These are phyloP conservation scores for Phenganax subtilis DNA, from an alignment of 92 coral and sea anemone species.

Conservation along the genomic window DNA sequence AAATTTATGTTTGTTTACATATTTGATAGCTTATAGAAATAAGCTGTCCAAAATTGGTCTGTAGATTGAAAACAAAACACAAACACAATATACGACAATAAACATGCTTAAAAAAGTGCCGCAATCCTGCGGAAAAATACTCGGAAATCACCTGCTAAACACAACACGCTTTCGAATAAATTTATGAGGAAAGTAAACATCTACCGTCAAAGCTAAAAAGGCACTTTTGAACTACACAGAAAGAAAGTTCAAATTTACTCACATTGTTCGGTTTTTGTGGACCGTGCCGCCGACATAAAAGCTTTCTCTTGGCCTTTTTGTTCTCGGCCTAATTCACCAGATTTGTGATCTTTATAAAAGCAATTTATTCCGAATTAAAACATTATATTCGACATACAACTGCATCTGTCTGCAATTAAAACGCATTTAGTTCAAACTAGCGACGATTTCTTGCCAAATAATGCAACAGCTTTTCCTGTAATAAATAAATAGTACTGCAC, in stretches of 20 bases:
- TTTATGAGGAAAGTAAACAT: not conserved
- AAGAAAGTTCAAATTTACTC: not conserved
- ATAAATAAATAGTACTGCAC: not conserved
- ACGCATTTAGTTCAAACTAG: not conserved
- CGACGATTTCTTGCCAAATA: not conserved
- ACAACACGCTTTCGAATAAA: not conserved
- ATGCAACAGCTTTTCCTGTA: not conserved
- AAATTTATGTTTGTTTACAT: too few species aligned
- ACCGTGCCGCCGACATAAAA: constrained; percentile 32
- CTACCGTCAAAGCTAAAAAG: not conserved
- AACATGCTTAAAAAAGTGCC: not conserved
- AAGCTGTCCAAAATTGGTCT: too few species aligned
- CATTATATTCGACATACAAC: not conserved
- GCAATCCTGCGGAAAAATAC: not conserved
- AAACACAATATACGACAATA: not conserved
- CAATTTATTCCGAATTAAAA: constrained; percentile 29
- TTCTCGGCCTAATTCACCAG: not conserved
- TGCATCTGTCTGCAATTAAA: constrained; percentile 8
- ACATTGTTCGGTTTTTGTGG: constrained; percentile 36
- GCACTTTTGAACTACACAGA: not conserved
- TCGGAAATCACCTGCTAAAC: not conserved
- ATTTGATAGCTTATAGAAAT: too few species aligned
- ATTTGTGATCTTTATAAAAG: not conserved
- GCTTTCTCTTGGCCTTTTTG: constrained; percentile 8
- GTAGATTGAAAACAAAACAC: too few species aligned